These are phyloP conservation scores for Argyrosomus japonicus DNA, from an alignment of 2,113 vertebrate genomes.

Conservation along the genomic window DNA sequence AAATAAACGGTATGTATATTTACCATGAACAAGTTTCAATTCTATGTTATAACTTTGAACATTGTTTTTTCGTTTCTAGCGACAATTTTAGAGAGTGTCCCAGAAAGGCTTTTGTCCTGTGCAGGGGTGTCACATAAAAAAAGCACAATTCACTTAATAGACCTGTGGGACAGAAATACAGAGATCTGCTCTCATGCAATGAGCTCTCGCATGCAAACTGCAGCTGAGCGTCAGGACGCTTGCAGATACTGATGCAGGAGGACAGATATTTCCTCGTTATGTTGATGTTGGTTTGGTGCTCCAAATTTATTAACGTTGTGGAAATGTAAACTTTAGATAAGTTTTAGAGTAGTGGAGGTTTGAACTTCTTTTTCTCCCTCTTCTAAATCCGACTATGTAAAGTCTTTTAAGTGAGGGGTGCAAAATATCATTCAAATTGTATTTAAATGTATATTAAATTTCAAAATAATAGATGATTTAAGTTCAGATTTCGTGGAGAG, in stretches of 20 bases:
- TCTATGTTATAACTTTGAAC: conserved; percentile 18
- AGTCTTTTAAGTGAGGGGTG: neutral
- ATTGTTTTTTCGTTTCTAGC: neutral
- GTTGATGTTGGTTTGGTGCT: conserved; percentile 56
- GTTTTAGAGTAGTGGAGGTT: neutral
- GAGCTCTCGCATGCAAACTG: conserved; percentile 57
- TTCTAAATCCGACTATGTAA: neutral
- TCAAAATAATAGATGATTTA: neutral
- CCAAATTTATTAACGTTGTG: conserved; percentile 38
- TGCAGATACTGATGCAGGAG: conserved; percentile 46
- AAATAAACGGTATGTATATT: neutral
- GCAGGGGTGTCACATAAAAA: conserved; percentile 60
- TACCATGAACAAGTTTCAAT: neutral
- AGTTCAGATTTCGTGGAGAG: neutral
- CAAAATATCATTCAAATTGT: neutral
- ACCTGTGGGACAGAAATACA: conserved; percentile 50
- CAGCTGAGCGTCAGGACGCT: conserved; percentile 26
- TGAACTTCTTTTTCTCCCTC: neutral
- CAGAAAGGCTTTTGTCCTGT: conserved; percentile 39
- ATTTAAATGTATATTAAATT: neutral
- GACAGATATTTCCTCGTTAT: conserved; percentile 67
- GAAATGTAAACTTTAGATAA: conserved; percentile 28
- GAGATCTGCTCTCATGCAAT: conserved; percentile 50
- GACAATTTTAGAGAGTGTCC: conserved; percentile 47
- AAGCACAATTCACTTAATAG: conserved; percentile 68